Percentiles rank a stretch among this genome's conserved stretches.
Conservation (phyloP, 1,140 invertebrate species). For the Saccostrea cuccullata region DNA sequence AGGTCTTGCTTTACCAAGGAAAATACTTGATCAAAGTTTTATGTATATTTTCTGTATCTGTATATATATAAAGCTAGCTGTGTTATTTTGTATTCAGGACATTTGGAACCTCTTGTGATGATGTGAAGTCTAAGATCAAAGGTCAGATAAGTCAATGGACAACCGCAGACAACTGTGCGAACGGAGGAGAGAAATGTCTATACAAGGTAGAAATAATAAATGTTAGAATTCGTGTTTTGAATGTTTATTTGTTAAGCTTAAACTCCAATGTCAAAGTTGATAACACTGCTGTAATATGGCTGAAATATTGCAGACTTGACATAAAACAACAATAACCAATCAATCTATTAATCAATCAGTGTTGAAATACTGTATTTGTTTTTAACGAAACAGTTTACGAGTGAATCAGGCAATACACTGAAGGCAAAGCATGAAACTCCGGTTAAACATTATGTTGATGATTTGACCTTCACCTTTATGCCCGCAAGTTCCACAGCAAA, state of each 20-base stretch:
- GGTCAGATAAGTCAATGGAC: conserved; percentile 58
- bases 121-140: conserved; percentile 51
- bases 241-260: too few species aligned
- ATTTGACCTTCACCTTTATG: conserved; percentile 76
- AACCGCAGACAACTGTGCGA: conserved; percentile 55
- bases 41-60: too few species aligned
- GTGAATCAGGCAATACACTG: conserved; percentile 51
- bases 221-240: too few species aligned
- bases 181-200: conserved; percentile 77
- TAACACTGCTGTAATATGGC: too few species aligned
- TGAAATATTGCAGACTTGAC: too few species aligned
- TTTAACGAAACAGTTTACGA: neutral
- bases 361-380: neutral
- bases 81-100: neutral
- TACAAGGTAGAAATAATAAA: conserved; percentile 72
- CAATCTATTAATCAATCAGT: too few species aligned
- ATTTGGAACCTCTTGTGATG: conserved; percentile 32
- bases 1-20: too few species aligned
- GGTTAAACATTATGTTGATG: conserved; percentile 76
- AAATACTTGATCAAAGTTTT: too few species aligned
- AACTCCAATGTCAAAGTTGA: too few species aligned
- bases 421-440: conserved; percentile 78
- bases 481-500: conserved; percentile 43
- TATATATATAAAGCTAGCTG: too few species aligned
- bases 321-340: too few species aligned